Percentiles rank a stretch among this genome's conserved stretches.
These are phyloP conservation scores for Loris lydekkerianus DNA, from an alignment of 2,797 vertebrate genomes.

Conservation along the genomic window DNA sequence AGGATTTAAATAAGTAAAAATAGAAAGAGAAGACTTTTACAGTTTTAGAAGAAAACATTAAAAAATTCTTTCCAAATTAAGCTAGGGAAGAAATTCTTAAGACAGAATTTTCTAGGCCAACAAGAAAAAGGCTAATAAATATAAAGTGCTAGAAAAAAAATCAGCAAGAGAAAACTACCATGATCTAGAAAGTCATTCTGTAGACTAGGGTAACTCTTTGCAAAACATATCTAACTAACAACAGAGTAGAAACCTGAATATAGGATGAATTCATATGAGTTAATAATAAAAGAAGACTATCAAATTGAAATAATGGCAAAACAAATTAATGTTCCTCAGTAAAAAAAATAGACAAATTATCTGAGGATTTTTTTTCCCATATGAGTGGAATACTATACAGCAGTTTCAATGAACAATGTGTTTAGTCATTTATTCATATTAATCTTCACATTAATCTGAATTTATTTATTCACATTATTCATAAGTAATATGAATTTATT, in stretches of 20 bases:
- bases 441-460: too few species aligned
- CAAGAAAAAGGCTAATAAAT: constrained; percentile 17
- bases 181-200: not conserved
- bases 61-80: constrained; percentile 54
- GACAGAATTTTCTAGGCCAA: constrained; percentile 8
- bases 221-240: not conserved
- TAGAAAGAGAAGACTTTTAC: not conserved
- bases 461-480: too few species aligned
- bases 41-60: constrained; percentile 49
- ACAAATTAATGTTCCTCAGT: not conserved
- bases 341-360: not conserved
- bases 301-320: not conserved
- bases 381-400: not conserved
- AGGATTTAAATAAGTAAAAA: constrained; percentile 2
- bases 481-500: too few species aligned
- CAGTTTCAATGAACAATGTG: not conserved
- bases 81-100: constrained; percentile 35
- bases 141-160: not conserved
- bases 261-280: not conserved
- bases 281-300: not conserved
- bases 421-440: not conserved
- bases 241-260: not conserved
- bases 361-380: not conserved
- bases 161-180: not conserved
- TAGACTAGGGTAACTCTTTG: not conserved